Evolutionary conservation across 2,113 vertebrate genomes (phyloP).

Genomic region (rabbit (Oryctolagus cuniculus)): DNA sequence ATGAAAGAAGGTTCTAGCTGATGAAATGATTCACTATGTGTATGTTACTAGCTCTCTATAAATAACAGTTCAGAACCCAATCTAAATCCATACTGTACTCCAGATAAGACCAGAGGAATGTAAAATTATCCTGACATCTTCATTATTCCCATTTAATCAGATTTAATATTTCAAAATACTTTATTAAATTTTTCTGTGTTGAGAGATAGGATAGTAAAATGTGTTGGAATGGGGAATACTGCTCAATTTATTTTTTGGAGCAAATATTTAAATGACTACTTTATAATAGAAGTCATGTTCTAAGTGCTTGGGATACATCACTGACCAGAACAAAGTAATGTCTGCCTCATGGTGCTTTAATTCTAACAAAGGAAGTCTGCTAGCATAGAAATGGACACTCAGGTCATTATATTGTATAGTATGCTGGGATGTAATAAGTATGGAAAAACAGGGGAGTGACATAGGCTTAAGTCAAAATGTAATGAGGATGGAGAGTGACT

Average conservation of each 20-base stretch:
- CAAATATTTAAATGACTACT: not conserved
- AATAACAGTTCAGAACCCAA: not conserved
- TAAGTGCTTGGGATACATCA: too few species aligned
- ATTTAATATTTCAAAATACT: not conserved
- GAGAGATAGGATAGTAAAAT: not conserved
- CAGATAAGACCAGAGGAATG: not conserved
- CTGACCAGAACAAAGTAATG: not conserved
- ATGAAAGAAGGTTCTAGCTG: too few species aligned
- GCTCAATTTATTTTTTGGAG: not conserved
- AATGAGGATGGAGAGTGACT: accelerated
- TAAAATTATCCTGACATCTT: not conserved
- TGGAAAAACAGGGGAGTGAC: not conserved
- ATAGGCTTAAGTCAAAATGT: not conserved
- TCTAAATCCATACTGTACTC: not conserved
- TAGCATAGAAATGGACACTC: not conserved
- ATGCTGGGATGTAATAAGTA: not conserved
- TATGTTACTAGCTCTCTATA: not conserved
- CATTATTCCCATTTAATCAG: not conserved
- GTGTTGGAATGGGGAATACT: not conserved
- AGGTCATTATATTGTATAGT: not conserved
- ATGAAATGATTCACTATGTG: not conserved
- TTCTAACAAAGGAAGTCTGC: not conserved
- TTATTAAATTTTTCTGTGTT: not conserved
- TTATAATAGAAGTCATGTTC: not conserved
- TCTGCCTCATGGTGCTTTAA: not conserved